Base-by-base conservation (phyloP, 2,888 invertebrate genomes). In the Bombylius discolor region DNA sequence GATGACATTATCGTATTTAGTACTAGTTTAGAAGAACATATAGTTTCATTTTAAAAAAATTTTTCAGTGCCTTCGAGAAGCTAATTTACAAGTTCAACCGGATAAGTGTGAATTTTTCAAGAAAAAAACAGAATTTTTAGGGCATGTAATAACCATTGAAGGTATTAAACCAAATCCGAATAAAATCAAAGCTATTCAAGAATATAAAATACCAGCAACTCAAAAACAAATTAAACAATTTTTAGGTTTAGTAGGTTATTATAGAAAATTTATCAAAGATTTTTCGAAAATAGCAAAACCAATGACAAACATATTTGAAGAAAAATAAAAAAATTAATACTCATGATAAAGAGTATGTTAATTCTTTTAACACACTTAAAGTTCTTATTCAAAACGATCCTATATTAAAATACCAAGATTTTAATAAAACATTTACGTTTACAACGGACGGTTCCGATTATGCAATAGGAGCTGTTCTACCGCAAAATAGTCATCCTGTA, bases 1-100 rank as follows among this genome's bases (percentile, higher is more conserved):
- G 69, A 69, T 44, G 68, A 69, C 54, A 64, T 66, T 5, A 61
- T 71, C 8, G 58, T 68, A 11, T 68, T 62, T 12, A 48, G 48
- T 13, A 47, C 52, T 6, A 53, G 52, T 23, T 14, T 33, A 5
- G 47, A 53, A 45, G 65, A 67, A 58, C 67, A 66, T 52, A 58
- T 61, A 6, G 46, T 52, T 51, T 59, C 55, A n/a, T 53, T 65
- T 42, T 52, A 58, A 53, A 45, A 47, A 49, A 39, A 31, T 53
- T 13, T 33, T 53, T 8, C 47, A 47, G 32, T 39, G 23, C 12
- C 49, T 55, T 13, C 36, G 47, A 51, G 46, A 54, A 5, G 49
- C 49, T 8, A 55, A 55, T 50, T 42, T 55, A 13, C 48, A 53
- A 45, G 49, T 53, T 13, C 53, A 49, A 33, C 12, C 48, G 7